These are phyloP conservation scores for Mycogona germanica DNA, from an alignment of 2,888 invertebrate genomes.

Conservation along the genomic window DNA sequence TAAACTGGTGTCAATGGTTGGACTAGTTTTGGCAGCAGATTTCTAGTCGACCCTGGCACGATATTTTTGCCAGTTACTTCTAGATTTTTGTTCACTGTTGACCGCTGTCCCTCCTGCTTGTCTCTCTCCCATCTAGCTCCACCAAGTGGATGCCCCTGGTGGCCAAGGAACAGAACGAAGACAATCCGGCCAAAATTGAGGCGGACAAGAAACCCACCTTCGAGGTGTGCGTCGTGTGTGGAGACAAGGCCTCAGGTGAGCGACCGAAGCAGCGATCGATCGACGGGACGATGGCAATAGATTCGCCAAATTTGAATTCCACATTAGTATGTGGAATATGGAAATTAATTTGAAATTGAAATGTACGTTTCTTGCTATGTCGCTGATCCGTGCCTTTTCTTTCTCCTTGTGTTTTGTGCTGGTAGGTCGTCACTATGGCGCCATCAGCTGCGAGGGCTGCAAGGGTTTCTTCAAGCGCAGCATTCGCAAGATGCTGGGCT, in stretches of 20 bases:
- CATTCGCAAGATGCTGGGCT: constrained; percentile 91
- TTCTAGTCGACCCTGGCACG: too few relatives aligned
- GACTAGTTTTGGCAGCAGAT: too few relatives aligned
- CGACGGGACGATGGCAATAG: background rate
- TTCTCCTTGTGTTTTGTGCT: background rate
- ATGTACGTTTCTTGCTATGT: background rate
- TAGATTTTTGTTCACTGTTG: background rate
- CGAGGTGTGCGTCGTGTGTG: constrained; percentile 90
- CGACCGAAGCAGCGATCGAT: too few relatives aligned
- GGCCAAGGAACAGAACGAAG: constrained; percentile 8
- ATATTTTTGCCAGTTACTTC: background rate
- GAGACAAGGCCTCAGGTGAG: constrained; percentile 78
- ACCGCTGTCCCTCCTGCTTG: background rate
- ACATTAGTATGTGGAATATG: too few relatives aligned
- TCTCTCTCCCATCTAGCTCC: background rate
- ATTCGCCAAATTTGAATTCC: too few relatives aligned
- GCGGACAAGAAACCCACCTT: constrained; percentile 24
- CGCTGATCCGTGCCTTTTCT: background rate
- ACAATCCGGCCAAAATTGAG: background rate
- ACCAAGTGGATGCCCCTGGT: constrained; percentile 11
- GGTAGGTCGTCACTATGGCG: constrained; percentile 84
- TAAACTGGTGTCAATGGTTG: too few relatives aligned
- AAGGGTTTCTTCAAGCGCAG: constrained; percentile 98
- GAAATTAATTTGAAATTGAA: background rate
- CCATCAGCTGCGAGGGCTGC: constrained; percentile 83